Evolutionary conservation across 2,113 vertebrate genomes (phyloP).

Genomic region (Trogon surrucura): DNA sequence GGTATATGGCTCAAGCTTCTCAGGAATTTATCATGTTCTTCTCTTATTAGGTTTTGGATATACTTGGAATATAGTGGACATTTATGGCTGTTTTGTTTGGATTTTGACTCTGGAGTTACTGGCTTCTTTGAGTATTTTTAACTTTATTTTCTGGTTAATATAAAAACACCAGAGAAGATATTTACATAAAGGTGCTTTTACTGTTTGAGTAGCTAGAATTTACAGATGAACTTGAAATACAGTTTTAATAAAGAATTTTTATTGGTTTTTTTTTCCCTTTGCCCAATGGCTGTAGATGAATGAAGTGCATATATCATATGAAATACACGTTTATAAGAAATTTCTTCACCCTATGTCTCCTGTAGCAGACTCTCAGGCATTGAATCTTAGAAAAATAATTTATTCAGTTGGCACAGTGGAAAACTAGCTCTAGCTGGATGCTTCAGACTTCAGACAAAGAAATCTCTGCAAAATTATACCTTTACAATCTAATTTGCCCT

Average conservation of each 20-base stretch:
- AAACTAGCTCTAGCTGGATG: not conserved
- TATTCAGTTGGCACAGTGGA: not conserved
- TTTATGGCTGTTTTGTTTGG: not conserved
- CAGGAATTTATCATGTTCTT: not conserved
- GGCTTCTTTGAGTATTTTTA: not conserved
- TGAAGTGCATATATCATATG: not conserved
- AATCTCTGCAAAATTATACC: not conserved
- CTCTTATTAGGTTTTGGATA: not conserved
- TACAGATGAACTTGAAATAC: not conserved
- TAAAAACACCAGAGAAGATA: conserved; percentile 8
- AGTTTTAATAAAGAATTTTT: not conserved
- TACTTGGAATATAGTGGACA: not conserved
- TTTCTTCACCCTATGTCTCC: not conserved
- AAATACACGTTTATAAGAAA: not conserved
- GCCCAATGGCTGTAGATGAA: not conserved
- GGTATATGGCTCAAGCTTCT: not conserved
- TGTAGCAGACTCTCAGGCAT: not conserved
- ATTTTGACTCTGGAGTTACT: not conserved
- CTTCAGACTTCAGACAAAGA: not conserved
- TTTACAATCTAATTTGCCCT: not conserved
- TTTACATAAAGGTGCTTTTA: not conserved
- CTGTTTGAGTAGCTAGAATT: not conserved
- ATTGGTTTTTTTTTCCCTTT: not conserved
- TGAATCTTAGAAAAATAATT: not conserved
- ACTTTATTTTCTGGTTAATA: not conserved